These are phyloP conservation scores for Pseudachorutes palmiensis DNA, from an alignment of 1,140 invertebrate genomes.

Conservation along the genomic window DNA sequence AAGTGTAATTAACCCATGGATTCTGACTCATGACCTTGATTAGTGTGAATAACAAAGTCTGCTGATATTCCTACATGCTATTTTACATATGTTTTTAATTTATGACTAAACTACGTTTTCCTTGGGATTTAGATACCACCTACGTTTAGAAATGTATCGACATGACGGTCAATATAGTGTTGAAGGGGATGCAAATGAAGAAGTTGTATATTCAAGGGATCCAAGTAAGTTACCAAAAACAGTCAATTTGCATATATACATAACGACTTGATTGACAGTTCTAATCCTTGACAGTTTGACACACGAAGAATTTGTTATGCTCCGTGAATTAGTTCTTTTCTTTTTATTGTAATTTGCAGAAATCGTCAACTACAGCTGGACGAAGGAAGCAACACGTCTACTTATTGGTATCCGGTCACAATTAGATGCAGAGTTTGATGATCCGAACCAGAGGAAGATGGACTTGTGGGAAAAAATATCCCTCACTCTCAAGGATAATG, in stretches of 20 bases:
- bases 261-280: neutral
- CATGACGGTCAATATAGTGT: neutral
- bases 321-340: neutral
- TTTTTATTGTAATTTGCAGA: neutral
- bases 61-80: no score
- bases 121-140: neutral
- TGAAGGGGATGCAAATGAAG: neutral
- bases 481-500: neutral
- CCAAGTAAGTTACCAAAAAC: neutral
- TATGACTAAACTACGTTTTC: no score
- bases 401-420: neutral
- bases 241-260: neutral
- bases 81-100: no score
- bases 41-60: no score
- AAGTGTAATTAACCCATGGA: no score
- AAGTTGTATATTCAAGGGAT: neutral
- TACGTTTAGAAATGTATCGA: neutral
- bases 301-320: neutral
- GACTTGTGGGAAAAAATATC: slow-evolving; percentile 10
- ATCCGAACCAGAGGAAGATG: slow-evolving; percentile 8
- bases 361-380: slow-evolving; percentile 10
- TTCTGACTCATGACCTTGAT: no score
- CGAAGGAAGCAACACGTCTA: neutral
- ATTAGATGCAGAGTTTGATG: slow-evolving; percentile 1
- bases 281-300: neutral